Evolutionary conservation across 1,140 invertebrate species (phyloP), one percentile per base, ranked within the genome.

Genomic region (Heterodera schachtii): DNA sequence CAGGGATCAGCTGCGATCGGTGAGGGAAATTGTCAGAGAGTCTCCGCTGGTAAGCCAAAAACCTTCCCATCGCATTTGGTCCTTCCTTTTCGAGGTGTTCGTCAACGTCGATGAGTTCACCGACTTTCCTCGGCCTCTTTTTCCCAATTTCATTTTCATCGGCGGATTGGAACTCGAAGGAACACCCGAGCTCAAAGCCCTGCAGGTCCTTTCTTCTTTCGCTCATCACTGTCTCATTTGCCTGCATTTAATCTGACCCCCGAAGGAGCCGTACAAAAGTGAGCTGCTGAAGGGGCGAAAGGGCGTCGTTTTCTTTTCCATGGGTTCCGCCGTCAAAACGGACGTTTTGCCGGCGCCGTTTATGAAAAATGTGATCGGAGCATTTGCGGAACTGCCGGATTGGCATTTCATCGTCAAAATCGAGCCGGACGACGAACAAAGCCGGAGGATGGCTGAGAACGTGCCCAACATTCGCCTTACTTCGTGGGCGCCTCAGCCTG

Each of bases 331-430:
- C n/a, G 47, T 81, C 11, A 57, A 66, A 47, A 82, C 81, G 5
- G 13, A 46, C 21, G 11, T 47, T 3, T 71, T 82, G 46, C 81
- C 76, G 11, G 70, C 43, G 57, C 9, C 64, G 3, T 73, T 82
- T 44, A 79, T 73, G 41, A n/a, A 75, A 19, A 81, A 82, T 70
- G 31, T 80, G 9, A 47, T 82, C 76, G 69, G 21, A 19, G 21
- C 80, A 31, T 69, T 82, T 64, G 66, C 19, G 11, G 44, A 49
- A 19, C 67, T 82, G 9, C 47, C 21, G 43, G 19, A 82, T 41
- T 82, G 70, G 49, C 81, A 82, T 64, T 82, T 82, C 52, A 80
- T 82, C 31, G 41, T 82, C 3, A 82, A 82, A 47, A 41, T 80
- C 8, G 75, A 71, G 3, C 43, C 75, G n/a, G 81, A 43, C 9